phyloP scores from a whole-genome alignment of 23 tunicate species.

The Halocynthia roretzi region DNA sequence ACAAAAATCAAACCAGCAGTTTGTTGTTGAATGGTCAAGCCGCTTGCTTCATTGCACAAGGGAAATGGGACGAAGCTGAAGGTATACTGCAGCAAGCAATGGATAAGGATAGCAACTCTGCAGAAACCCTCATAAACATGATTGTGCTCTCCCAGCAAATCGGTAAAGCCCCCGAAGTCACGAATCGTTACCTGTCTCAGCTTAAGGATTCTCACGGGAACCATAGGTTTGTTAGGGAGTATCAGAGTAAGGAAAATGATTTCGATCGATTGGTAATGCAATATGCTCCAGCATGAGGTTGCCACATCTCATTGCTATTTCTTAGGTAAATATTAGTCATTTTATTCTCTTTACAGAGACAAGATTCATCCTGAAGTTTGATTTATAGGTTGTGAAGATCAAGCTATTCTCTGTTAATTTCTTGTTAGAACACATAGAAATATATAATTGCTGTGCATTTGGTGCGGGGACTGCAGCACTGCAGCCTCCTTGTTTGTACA shows the following conservation, averaged over 20 bases:
- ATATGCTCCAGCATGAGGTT: constrained; percentile 61
- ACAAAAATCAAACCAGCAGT: constrained; percentile 78
- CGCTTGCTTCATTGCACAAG: constrained; percentile 83
- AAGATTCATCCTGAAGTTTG: no score
- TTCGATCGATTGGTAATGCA: constrained; percentile 74
- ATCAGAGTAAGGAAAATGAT: constrained; percentile 62
- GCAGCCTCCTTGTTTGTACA: no score
- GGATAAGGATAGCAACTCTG: constrained; percentile 90
- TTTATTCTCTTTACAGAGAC: no score
- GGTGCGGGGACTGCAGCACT: no score
- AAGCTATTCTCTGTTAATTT: no score
- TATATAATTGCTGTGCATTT: no score
- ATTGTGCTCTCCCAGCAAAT: constrained; percentile 64
- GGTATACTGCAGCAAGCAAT: constrained; percentile 91
- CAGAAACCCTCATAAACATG: constrained; percentile 91
- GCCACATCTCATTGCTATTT: no score
- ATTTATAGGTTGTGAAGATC: no score
- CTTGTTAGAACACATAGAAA: no score
- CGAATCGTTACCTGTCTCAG: constrained; percentile 69
- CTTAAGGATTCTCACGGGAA: constrained; percentile 73
- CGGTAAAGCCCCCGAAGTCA: constrained; percentile 76
- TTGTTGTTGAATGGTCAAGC: constrained; percentile 89
- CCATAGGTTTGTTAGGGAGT: constrained; percentile 57
- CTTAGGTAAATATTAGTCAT: no score
- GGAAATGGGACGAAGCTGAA: constrained; percentile 98